phyloP scores from a whole-genome alignment of 1,140 invertebrate genomes.

The Drosophila parvula region DNA sequence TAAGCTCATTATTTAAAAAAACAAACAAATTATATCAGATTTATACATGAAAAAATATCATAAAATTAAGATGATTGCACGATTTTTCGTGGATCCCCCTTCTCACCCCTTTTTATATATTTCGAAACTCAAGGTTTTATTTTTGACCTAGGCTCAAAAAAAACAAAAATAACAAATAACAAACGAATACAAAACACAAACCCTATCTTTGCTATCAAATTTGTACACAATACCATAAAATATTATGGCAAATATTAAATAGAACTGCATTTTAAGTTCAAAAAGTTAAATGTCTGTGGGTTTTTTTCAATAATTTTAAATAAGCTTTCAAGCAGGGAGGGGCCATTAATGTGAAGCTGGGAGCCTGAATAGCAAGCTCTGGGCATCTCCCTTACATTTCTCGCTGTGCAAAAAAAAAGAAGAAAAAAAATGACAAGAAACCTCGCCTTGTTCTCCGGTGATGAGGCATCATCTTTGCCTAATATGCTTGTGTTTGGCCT shows the following conservation, averaged over 20 bases:
- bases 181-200: background rate
- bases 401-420: background rate
- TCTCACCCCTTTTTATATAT: background rate
- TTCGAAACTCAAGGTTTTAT: slow-evolving; percentile 2
- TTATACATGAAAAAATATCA: slow-evolving; percentile 7
- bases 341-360: background rate
- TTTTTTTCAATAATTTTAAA: too few relatives aligned
- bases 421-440: background rate
- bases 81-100: background rate
- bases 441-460: background rate
- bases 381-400: background rate
- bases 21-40: background rate
- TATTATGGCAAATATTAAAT: background rate
- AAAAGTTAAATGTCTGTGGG: background rate
- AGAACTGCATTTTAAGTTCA: slow-evolving; percentile 3
- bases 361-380: too few relatives aligned
- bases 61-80: background rate
- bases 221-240: slow-evolving; percentile 4
- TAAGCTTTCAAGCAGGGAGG: too few relatives aligned
- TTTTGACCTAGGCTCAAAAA: slow-evolving; percentile 25
- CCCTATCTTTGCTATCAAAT: slow-evolving; percentile 1
- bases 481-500: slow-evolving; percentile 42
- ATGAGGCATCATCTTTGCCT: slow-evolving; percentile 23
- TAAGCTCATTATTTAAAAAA: slow-evolving; percentile 5
- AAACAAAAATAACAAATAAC: too few relatives aligned